A percentile compares a stretch with the other conserved stretches of the same genome.
Conservation (phyloP, 2,888 invertebrate species). For the Trissoscelio sp. region DNA sequence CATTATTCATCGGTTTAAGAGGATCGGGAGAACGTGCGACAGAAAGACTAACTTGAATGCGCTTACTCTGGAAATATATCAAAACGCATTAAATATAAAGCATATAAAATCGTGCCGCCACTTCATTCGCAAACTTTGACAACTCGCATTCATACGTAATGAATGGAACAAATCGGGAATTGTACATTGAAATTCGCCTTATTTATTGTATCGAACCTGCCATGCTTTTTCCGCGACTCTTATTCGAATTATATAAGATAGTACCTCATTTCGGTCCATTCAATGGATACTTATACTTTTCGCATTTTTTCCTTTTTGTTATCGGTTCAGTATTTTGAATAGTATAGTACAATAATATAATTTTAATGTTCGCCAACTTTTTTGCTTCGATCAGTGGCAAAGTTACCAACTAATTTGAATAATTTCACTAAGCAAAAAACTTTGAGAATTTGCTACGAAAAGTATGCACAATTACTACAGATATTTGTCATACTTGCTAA, state of each 20-base stretch:
- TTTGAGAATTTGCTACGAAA: too few species aligned
- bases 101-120: slow-evolving; percentile 52
- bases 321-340: slow-evolving; percentile 6
- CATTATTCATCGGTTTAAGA: slow-evolving; percentile 74
- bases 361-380: too few species aligned
- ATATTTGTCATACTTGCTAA: too few species aligned
- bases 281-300: neutral
- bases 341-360: too few species aligned
- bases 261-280: slow-evolving; percentile 1
- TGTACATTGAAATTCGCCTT: slow-evolving; percentile 48
- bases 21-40: slow-evolving; percentile 28
- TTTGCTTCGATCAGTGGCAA: too few species aligned
- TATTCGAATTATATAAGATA: slow-evolving; percentile 14
- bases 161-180: slow-evolving; percentile 60
- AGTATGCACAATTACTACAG: too few species aligned
- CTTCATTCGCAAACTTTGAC: slow-evolving; percentile 49
- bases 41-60: slow-evolving; percentile 20
- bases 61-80: slow-evolving; percentile 51
- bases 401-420: too few species aligned
- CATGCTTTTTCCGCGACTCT: slow-evolving; percentile 15
- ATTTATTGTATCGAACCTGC: slow-evolving; percentile 43
- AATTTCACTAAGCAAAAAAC: too few species aligned
- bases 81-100: slow-evolving; percentile 63
- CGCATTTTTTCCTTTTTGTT: neutral
- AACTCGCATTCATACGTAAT: slow-evolving; percentile 50